phyloP scores from a whole-genome alignment of 2,797 vertebrate genomes.

The Philypnodon macrostomus region DNA sequence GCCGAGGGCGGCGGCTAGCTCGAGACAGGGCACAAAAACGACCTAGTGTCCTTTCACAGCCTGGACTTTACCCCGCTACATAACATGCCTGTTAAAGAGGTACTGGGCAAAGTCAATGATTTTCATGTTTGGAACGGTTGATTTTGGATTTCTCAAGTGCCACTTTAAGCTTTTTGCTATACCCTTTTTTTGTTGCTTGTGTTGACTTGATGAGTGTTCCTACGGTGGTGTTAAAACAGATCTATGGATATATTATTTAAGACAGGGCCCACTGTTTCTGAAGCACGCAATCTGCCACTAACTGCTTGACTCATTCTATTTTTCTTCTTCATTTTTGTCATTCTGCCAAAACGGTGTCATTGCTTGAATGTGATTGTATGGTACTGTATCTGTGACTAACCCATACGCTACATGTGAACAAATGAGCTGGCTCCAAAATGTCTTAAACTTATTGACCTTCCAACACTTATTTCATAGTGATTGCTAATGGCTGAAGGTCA shows the following conservation, averaged over 20 bases:
- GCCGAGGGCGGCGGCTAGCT: slow-evolving; percentile 62
- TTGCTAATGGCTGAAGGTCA: no score
- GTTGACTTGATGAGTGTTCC: slow-evolving; percentile 50
- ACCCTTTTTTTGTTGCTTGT: slow-evolving; percentile 52
- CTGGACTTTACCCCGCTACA: slow-evolving; percentile 21
- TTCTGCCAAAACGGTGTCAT: slow-evolving; percentile 36
- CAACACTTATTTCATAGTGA: no score
- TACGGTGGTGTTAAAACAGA: slow-evolving; percentile 52
- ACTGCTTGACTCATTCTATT: slow-evolving; percentile 25
- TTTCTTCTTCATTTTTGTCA: slow-evolving; percentile 7
- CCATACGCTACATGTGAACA: slow-evolving; percentile 29
- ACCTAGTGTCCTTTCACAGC: slow-evolving; percentile 52
- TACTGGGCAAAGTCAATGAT: slow-evolving; percentile 8
- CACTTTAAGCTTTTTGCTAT: neutral
- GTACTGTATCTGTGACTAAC: slow-evolving; percentile 48
- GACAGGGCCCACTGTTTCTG: slow-evolving; percentile 39
- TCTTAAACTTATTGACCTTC: no score
- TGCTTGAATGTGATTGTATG: slow-evolving; percentile 62
- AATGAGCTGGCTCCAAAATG: no score
- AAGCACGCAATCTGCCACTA: slow-evolving; percentile 32
- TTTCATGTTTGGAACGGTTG: slow-evolving; percentile 4
- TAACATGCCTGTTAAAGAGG: slow-evolving; percentile 25
- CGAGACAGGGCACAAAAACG: slow-evolving; percentile 59
- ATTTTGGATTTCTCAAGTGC: slow-evolving; percentile 12
- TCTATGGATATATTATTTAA: slow-evolving; percentile 63